Base-by-base conservation (phyloP, 2,888 invertebrate species). In the Xanthorhoe designata region DNA sequence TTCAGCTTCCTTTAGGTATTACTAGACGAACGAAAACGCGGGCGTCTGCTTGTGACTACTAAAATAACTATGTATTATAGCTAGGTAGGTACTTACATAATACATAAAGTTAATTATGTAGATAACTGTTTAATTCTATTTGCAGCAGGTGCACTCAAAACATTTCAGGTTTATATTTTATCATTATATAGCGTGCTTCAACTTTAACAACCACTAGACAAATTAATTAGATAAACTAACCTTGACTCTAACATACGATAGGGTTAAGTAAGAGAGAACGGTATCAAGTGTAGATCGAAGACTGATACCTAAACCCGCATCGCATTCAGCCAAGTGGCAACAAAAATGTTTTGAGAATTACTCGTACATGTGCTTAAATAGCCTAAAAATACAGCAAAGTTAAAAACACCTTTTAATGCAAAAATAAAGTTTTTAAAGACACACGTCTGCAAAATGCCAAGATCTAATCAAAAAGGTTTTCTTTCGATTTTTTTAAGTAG, bases 181-280 rank as follows among this genome's bases (percentile, higher is more conserved):
- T 54, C 50, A 17, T 42, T 32, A 13, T 47, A 13, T 61, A 38
- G 32, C 58, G 38, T 64, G 58, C 47, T 18, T 45, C 17, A 52
- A 18, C n/a, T 32, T 60, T 17, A n/a, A 29, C 24, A 47, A 57
- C 56, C 35, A 47, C 51, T 58, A 61, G 61, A 53, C 56, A 42
- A 62, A 62, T 55, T 58, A 66, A 62, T 59, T 62, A 29, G 29
- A n/a, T 47, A 19, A 57, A 62, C 54, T 59, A 66, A 66, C 62
- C 66, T 66, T 62, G 66, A 62, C 53, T 59, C 29, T 18, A 58
- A 38, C 53, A 50, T 50, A 58, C 61, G 61, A 52, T 53, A 49
- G 50, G 5, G 38, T 42, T 42, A 35, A 35, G 35, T 35, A 35
- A 35, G 35, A 35, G 35, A 9, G 8, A 61, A n/a, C 24, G 47